phyloP scores from a whole-genome alignment of 2,888 invertebrate species.

The Phlogophora meticulosa region DNA sequence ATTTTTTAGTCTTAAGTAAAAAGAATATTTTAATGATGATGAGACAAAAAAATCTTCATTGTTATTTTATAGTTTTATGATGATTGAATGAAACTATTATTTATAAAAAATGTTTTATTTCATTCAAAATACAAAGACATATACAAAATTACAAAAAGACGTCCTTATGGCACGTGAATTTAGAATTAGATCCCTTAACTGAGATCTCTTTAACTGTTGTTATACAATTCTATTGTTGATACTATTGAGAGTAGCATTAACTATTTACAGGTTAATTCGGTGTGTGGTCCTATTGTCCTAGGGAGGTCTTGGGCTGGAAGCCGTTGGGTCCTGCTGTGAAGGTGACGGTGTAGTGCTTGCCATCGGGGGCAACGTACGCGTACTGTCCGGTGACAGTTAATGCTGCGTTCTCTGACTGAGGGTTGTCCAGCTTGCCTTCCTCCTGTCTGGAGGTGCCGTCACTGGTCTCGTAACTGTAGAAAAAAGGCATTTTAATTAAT shows the following conservation, averaged over 20 bases:
- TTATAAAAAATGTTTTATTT: constrained; percentile 51
- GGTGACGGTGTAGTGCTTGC: constrained; percentile 92
- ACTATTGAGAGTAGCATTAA: constrained; percentile 64
- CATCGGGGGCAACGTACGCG: constrained; percentile 92
- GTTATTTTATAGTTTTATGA: constrained; percentile 1
- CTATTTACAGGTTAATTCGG: constrained; percentile 61
- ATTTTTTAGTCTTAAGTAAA: constrained; percentile 14
- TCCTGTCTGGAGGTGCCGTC: constrained; percentile 93
- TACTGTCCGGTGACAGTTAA: constrained; percentile 92
- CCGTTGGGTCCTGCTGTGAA: constrained; percentile 92
- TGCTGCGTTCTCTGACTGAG: constrained; percentile 92
- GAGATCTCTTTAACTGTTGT: constrained; percentile 75
- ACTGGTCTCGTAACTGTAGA: constrained; percentile 92
- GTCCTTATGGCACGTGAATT: constrained; percentile 87
- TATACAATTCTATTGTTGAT: constrained; percentile 42
- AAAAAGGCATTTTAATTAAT: too few species aligned
- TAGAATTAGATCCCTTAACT: constrained; percentile 71
- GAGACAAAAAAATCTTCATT: neutral
- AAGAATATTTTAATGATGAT: neutral
- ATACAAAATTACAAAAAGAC: constrained; percentile 79
- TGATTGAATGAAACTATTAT: neutral
- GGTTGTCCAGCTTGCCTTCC: constrained; percentile 92
- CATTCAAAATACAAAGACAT: constrained; percentile 65
- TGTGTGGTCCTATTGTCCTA: constrained; percentile 80
- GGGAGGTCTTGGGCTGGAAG: constrained; percentile 90